Percentiles rank a stretch among this genome's conserved stretches.
phyloP scores from a whole-genome alignment of 2,797 vertebrate genomes.

The Tarsius wallacei region DNA sequence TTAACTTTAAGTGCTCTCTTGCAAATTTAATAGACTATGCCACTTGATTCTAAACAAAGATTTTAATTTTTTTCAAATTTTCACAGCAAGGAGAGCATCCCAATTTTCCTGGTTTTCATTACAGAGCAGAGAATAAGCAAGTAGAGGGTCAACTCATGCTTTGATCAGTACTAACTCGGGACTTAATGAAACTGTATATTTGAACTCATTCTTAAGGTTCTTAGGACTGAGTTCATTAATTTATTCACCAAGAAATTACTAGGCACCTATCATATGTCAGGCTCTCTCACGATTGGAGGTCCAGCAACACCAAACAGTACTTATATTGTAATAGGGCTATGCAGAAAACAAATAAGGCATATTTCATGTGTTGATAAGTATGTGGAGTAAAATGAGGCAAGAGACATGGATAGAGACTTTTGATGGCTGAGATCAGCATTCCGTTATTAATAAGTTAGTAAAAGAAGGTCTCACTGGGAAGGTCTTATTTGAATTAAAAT shows the following conservation, averaged over 20 bases:
- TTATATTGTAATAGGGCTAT: conserved; percentile 11
- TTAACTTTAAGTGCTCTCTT: neutral
- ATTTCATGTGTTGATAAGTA: neutral
- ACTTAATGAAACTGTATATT: neutral
- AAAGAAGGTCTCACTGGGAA: neutral
- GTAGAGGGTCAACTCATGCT: neutral
- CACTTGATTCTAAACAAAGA: conserved; percentile 8
- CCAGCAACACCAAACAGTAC: conserved; percentile 2
- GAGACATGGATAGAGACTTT: neutral
- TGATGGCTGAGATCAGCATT: conserved; percentile 22
- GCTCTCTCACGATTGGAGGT: neutral
- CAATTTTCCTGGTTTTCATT: neutral
- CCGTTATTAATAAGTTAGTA: neutral
- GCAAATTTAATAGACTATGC: conserved; percentile 2
- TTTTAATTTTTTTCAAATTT: neutral
- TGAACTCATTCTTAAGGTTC: conserved; percentile 23
- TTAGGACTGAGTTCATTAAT: conserved; percentile 28
- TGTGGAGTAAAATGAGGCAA: neutral
- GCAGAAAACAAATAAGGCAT: conserved; percentile 3
- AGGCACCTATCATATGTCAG: neutral
- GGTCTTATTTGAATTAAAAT: conserved; percentile 33
- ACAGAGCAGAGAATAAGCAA: neutral
- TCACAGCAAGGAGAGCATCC: neutral
- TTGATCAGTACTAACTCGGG: conserved; percentile 43
- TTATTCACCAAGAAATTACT: neutral